These are phyloP conservation scores for Tragelaphus scriptus DNA, from an alignment of 2,113 vertebrate species.

Conservation along the genomic window DNA sequence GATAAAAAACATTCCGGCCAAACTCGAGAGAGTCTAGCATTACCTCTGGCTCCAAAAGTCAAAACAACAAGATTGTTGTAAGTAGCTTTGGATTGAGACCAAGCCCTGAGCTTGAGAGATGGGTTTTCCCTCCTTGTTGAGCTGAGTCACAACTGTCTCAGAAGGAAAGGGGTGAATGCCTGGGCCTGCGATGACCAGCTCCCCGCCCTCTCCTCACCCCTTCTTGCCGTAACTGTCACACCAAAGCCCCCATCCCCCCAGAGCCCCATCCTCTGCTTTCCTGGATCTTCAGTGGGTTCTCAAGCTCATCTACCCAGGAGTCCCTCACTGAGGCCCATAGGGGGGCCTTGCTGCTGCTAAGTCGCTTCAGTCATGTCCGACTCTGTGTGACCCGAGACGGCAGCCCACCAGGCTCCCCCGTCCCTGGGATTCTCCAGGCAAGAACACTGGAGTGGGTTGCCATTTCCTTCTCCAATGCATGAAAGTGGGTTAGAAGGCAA, in stretches of 20 bases:
- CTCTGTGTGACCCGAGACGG: no score
- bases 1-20: slow-evolving; percentile 65
- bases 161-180: not conserved
- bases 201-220: not conserved
- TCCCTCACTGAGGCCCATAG: not conserved
- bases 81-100: slow-evolving; percentile 37
- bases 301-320: not conserved
- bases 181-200: not conserved
- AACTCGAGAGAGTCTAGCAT: slow-evolving; percentile 40
- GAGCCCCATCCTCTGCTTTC: not conserved
- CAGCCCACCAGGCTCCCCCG: no score
- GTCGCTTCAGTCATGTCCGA: no score
- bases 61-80: slow-evolving; percentile 49
- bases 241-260: not conserved
- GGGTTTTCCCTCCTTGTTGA: slow-evolving; percentile 19
- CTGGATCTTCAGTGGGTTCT: not conserved
- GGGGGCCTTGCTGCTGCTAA: not conserved
- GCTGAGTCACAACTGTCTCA: not conserved
- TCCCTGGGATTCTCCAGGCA: no score
- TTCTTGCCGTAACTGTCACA: not conserved
- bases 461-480: no score
- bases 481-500: not conserved
- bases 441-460: no score
- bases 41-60: slow-evolving; percentile 53
- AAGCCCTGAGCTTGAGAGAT: not conserved